Percentiles rank a stretch among this genome's conserved stretches.
phyloP scores from a whole-genome alignment of 1,140 invertebrate genomes.

The Orchesella cincta region DNA sequence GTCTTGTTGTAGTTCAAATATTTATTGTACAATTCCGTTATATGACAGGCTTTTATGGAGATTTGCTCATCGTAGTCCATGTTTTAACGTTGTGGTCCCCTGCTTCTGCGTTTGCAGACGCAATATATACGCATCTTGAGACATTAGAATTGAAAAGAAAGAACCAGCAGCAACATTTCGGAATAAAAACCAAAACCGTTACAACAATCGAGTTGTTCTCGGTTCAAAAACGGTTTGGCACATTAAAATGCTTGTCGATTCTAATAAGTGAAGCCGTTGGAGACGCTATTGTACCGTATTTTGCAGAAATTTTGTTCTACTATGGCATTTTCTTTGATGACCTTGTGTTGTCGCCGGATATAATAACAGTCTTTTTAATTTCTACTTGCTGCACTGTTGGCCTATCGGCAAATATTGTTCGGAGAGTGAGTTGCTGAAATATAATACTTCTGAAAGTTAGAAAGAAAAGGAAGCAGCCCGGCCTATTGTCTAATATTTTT shows the following conservation, averaged over 20 bases:
- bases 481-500: too few species aligned
- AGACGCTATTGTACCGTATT: neutral
- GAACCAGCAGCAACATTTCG: neutral
- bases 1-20: neutral
- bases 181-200: neutral
- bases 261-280: neutral
- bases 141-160: too few species aligned
- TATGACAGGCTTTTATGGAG: neutral
- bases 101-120: neutral
- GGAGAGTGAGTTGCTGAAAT: too few species aligned
- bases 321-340: slow-evolving; percentile 4
- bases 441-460: too few species aligned
- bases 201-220: neutral
- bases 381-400: too few species aligned
- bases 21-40: neutral
- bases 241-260: neutral
- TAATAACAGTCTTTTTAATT: too few species aligned
- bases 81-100: slow-evolving; percentile 4
- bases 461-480: too few species aligned
- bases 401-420: too few species aligned
- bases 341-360: neutral
- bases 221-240: neutral
- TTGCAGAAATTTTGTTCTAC: slow-evolving; percentile 6
- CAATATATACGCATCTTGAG: neutral
- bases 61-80: slow-evolving; percentile 11